phyloP scores from a whole-genome alignment of 2,797 vertebrate species.

The Petrocephalus sullivani region DNA sequence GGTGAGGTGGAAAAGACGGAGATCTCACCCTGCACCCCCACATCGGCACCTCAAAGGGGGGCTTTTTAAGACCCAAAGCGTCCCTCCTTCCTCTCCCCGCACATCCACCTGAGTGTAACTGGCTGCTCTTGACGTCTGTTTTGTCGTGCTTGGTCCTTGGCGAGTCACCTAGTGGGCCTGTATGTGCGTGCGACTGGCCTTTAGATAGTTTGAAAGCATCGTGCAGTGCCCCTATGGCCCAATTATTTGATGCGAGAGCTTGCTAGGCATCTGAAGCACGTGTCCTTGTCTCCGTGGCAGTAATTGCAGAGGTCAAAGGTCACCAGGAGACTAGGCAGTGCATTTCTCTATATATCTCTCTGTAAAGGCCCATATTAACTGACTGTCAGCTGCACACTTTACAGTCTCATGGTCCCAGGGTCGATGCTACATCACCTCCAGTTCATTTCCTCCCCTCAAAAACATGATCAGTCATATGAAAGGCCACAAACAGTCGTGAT shows the following conservation, averaged over 20 bases:
- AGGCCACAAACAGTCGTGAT: neutral
- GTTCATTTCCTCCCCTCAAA: neutral
- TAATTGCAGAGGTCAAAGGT: neutral
- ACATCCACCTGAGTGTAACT: neutral
- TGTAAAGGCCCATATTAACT: neutral
- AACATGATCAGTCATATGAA: neutral
- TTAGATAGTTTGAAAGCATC: neutral
- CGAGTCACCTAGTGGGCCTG: neutral
- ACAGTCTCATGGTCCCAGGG: neutral
- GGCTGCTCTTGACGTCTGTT: neutral
- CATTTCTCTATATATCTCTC: neutral
- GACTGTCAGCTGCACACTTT: neutral
- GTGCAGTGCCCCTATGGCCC: neutral
- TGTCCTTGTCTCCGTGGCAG: neutral
- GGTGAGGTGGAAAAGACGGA: neutral
- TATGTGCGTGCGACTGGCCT: neutral
- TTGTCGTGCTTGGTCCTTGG: neutral
- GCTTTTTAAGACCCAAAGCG: neutral
- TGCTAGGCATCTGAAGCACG: neutral
- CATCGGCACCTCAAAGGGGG: neutral
- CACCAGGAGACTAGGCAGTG: neutral
- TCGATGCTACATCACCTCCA: neutral
- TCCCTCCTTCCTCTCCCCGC: neutral
- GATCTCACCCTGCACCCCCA: neutral
- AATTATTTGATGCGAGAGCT: neutral